Evolutionary conservation across 2,888 invertebrate genomes (phyloP).

Genomic region (Oligia latruncula): DNA sequence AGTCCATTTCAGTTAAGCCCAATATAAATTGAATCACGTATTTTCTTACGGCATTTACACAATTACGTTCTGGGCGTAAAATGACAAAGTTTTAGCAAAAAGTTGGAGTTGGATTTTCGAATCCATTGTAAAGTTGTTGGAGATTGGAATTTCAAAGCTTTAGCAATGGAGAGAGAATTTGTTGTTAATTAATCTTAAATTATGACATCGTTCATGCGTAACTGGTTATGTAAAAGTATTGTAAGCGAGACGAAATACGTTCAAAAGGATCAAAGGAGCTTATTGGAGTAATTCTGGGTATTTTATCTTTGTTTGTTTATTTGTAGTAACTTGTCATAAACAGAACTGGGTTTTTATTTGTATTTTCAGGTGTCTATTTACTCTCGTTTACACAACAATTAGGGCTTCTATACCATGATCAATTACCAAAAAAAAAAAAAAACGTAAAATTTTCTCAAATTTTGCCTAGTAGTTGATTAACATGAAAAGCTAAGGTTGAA

Average conservation of each 20-base stretch:
- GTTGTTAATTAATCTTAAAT: constrained; percentile 64
- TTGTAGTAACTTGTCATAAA: background rate
- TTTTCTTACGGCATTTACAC: constrained; percentile 61
- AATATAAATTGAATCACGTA: constrained; percentile 66
- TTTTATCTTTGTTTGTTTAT: constrained; percentile 26
- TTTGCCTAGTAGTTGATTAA: background rate
- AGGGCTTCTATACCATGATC: too few species aligned
- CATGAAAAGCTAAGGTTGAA: background rate
- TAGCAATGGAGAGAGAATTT: constrained; percentile 50
- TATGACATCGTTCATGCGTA: constrained; percentile 59
- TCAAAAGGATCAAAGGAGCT: constrained; percentile 33
- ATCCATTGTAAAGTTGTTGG: constrained; percentile 64
- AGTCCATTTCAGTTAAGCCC: constrained; percentile 51
- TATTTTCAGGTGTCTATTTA: background rate
- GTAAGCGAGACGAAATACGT: constrained; percentile 20
- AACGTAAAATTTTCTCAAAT: background rate
- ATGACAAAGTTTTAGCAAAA: constrained; percentile 66
- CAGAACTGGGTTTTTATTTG: constrained; percentile 7
- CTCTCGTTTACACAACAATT: background rate
- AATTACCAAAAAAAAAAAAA: too few species aligned
- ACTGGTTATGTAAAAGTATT: constrained; percentile 50
- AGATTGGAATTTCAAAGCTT: constrained; percentile 63
- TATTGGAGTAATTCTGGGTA: constrained; percentile 20
- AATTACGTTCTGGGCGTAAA: constrained; percentile 60
- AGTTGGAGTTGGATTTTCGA: constrained; percentile 55